Conservation (phyloP, 2,888 invertebrate species). For the Hedychridium roseum region DNA sequence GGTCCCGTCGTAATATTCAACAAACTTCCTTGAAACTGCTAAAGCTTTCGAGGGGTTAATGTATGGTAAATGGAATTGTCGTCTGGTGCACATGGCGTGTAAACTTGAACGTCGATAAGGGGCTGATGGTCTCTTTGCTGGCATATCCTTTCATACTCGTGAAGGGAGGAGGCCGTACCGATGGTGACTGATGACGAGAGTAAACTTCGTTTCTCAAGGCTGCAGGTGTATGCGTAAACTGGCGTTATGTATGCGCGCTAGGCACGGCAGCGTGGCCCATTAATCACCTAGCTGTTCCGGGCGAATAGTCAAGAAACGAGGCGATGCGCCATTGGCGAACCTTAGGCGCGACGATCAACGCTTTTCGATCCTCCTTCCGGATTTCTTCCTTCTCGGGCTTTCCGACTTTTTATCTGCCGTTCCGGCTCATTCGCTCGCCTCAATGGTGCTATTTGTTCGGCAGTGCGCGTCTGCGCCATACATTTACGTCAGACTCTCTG, state of each 20-base stretch:
- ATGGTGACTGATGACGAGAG: constrained; percentile 25
- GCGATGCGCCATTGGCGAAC: constrained; percentile 1
- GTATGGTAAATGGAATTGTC: too few relatives aligned
- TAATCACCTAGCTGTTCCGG: constrained; percentile 18
- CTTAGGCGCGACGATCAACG: constrained; percentile 1
- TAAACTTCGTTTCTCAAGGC: constrained; percentile 12
- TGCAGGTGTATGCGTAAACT: constrained; percentile 11
- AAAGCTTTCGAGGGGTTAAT: too few relatives aligned
- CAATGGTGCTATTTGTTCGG: too few relatives aligned
- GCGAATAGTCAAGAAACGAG: background rate
- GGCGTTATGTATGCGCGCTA: constrained; percentile 8
- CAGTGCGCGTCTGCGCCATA: too few relatives aligned
- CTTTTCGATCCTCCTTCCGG: background rate
- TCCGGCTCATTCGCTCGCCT: constrained; percentile 29
- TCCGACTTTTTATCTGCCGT: constrained; percentile 24
- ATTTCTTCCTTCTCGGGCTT: constrained; percentile 6
- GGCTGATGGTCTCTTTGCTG: too few relatives aligned
- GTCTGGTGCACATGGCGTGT: too few relatives aligned
- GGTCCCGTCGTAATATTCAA: too few relatives aligned
- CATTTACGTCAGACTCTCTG: too few relatives aligned
- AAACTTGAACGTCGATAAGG: too few relatives aligned
- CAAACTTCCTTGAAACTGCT: too few relatives aligned
- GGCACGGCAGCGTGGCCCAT: constrained; percentile 17
- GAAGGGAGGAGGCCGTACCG: constrained; percentile 6
- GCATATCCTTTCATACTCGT: too few relatives aligned